phyloP scores from a whole-genome alignment of 2,888 invertebrate species.

The Meta bourneti region DNA sequence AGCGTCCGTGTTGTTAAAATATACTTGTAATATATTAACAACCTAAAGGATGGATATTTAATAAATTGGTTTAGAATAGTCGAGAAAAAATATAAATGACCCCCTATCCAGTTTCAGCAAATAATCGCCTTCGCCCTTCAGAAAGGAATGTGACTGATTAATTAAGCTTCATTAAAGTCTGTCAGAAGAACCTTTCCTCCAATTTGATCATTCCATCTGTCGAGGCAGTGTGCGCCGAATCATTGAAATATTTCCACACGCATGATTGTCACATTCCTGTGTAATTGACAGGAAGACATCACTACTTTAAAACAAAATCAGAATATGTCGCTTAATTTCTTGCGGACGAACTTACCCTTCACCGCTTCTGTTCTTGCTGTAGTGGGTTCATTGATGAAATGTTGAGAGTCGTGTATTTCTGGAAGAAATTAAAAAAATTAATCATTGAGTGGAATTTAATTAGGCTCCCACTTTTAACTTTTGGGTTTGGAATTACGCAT shows the following conservation, averaged over 20 bases:
- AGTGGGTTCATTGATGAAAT: slow-evolving; percentile 74
- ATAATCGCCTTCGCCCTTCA: neutral
- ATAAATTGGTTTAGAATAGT: neutral
- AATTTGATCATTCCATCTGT: no score
- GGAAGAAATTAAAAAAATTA: slow-evolving; percentile 27
- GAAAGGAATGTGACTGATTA: slow-evolving; percentile 15
- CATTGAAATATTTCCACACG: slow-evolving; percentile 15
- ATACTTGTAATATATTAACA: no score
- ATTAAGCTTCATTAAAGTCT: slow-evolving; percentile 41
- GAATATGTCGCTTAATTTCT: neutral
- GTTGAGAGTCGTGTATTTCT: slow-evolving; percentile 75
- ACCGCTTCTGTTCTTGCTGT: slow-evolving; percentile 71
- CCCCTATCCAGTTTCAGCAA: neutral
- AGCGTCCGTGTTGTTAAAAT: no score
- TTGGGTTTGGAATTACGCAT: neutral
- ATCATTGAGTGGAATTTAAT: slow-evolving; percentile 6
- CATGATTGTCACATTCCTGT: neutral
- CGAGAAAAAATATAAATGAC: neutral
- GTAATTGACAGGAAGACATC: slow-evolving; percentile 8
- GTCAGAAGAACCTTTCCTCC: neutral
- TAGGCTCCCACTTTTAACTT: neutral
- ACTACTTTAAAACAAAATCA: neutral
- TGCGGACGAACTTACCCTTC: slow-evolving; percentile 52
- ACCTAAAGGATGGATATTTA: neutral
- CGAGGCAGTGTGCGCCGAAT: neutral